Conservation (phyloP, 1,140 invertebrate species). For the Andricus grossulariae region DNA sequence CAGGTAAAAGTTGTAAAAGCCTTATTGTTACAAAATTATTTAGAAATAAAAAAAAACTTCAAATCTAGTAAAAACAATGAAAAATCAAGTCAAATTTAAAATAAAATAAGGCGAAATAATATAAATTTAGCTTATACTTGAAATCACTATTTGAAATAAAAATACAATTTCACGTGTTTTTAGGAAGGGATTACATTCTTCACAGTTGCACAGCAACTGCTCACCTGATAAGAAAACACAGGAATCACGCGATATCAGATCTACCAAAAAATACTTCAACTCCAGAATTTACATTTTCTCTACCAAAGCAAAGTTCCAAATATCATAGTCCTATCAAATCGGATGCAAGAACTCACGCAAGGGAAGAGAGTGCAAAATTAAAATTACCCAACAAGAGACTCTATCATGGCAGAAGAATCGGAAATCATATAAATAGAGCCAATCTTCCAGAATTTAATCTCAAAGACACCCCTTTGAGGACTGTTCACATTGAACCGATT, state of each 20-base stretch:
- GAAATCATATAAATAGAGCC: background rate
- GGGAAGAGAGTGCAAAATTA: background rate
- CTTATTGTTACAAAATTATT: too few species aligned
- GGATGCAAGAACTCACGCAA: background rate
- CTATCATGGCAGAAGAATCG: background rate
- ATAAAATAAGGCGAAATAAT: too few species aligned
- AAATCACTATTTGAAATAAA: constrained; percentile 18
- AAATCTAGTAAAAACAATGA: too few species aligned
- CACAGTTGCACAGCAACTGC: constrained; percentile 65
- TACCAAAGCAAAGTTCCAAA: constrained; percentile 22
- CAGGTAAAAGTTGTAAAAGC: too few species aligned
- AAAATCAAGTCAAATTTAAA: too few species aligned
- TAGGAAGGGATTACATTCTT: constrained; percentile 64
- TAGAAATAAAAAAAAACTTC: too few species aligned
- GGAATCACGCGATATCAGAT: constrained; percentile 35
- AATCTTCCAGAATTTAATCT: background rate
- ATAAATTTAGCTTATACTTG: background rate
- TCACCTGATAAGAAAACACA: constrained; percentile 60
- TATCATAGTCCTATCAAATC: constrained; percentile 5
- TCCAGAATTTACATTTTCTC: background rate
- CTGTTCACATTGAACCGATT: constrained; percentile 58
- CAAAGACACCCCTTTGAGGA: constrained; percentile 62
- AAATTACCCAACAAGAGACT: constrained; percentile 5
- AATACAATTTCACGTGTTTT: constrained; percentile 20
- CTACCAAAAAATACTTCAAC: background rate